These are phyloP conservation scores for Brachionus manjavacas DNA, from an alignment of 1,140 invertebrate species.

Conservation along the genomic window DNA sequence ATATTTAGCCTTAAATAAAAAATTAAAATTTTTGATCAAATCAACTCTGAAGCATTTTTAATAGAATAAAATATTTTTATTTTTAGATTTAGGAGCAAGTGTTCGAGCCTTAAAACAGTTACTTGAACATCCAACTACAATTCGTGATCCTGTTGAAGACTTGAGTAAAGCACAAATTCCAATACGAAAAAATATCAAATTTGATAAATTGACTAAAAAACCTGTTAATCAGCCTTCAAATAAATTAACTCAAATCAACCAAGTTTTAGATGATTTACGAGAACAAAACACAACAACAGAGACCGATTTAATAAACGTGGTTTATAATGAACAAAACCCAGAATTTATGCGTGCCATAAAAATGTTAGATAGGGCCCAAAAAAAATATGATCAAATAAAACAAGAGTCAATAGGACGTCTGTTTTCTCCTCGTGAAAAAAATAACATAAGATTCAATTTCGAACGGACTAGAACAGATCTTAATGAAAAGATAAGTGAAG, in stretches of 20 bases:
- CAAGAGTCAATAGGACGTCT: neutral
- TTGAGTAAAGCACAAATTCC: neutral
- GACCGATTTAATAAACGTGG: neutral
- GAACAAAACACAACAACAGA: neutral
- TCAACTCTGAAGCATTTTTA: neutral
- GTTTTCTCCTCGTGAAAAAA: neutral
- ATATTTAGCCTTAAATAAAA: too few relatives aligned
- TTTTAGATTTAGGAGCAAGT: neutral
- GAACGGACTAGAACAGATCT: neutral
- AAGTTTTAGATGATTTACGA: neutral
- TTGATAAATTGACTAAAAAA: neutral
- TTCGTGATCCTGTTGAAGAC: conserved; percentile 1
- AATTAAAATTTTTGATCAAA: neutral
- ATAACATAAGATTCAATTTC: neutral
- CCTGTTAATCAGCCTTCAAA: neutral
- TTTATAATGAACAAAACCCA: neutral
- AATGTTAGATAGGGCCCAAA: conserved; percentile 26
- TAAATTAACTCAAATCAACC: neutral
- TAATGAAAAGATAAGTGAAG: neutral
- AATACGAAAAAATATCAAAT: neutral
- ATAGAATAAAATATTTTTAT: neutral
- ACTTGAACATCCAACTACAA: conserved; percentile 32
- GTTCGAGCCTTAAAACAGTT: conserved; percentile 32
- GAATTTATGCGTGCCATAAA: neutral
- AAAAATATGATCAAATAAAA: conserved; percentile 26